Evolutionary conservation across 2,888 invertebrate species (phyloP), one percentile per base, ranked within the genome.

Genomic region (Furcula furcula): DNA sequence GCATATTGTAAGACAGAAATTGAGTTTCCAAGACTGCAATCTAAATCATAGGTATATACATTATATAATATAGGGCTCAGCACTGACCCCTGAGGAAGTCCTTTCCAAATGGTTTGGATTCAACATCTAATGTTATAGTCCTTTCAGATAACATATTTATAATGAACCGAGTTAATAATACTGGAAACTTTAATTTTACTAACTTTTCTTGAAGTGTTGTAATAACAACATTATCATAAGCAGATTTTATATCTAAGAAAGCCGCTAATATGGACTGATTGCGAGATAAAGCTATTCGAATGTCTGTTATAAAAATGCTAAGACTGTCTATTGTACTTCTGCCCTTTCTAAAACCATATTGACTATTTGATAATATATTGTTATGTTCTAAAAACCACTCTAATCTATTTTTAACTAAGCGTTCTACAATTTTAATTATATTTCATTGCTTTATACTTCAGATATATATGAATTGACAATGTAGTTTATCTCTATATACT

Each of bases 291-390:
- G 55, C 44, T 0, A 46, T 4, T 6, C 40, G 34, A 7, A 55
- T 43, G 10, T 57, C 56, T 0, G 58, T 33, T 1, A 38, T 31
- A 1, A 62, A 19, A 9, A 58, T 43, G 5, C 47, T 29, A 3
- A 65, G 19, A 4, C 59, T 64, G 25, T 60, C 61, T 5, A 56
- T 25, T 0, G 66, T 61, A 4, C 55, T 37, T 30, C 34, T 42
- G 0, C 60, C 56, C 18, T 46, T 51, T 2, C 64, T 30, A 29
- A 66, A 61, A 0, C 62, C 55, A 30, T 34, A 58, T 19, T 59
- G 55, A 2, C 26, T 27, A 2, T 40, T 42, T 5, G 45, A 19
- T 1, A 56, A 21, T 0, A 53, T 2, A 0, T 21, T 20, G 4
- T 28, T 21, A 23, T 25, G 47, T 38, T 59, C 59, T 0, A 51